These are phyloP conservation scores for Trachelus stipa DNA, from an alignment of 2,888 invertebrate genomes.

Conservation along the genomic window DNA sequence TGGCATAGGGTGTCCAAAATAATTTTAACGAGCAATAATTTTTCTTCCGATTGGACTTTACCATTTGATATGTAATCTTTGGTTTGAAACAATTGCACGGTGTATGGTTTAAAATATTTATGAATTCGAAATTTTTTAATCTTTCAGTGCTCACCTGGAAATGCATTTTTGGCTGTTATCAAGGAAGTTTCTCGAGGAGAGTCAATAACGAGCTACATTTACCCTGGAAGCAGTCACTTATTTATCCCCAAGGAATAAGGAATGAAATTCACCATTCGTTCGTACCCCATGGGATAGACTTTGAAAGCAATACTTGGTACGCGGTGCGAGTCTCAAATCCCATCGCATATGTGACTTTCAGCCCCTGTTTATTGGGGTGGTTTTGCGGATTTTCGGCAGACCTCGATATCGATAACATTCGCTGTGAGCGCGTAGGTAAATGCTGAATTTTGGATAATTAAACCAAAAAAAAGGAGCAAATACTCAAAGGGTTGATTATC, in stretches of 20 bases:
- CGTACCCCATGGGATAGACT: slow-evolving; percentile 50
- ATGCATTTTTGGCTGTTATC: not conserved
- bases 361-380: slow-evolving; percentile 7
- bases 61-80: too few species aligned
- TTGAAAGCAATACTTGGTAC: slow-evolving; percentile 61
- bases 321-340: slow-evolving; percentile 45
- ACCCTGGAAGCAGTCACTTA: slow-evolving; percentile 57
- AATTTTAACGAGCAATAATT: not conserved
- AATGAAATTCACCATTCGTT: slow-evolving; percentile 56
- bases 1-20: not conserved
- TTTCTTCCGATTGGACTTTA: not conserved
- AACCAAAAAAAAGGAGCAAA: not conserved
- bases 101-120: not conserved
- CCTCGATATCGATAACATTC: slow-evolving; percentile 12
- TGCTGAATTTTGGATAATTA: not conserved
- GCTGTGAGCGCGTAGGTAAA: not conserved
- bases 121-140: not conserved
- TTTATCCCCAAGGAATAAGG: slow-evolving; percentile 56
- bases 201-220: slow-evolving; percentile 53
- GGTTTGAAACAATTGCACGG: too few species aligned
- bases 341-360: slow-evolving; percentile 56
- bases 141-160: not conserved
- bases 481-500: not conserved
- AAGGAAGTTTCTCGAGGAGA: slow-evolving; percentile 23
- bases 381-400: slow-evolving; percentile 31